phyloP scores from a whole-genome alignment of 2,888 invertebrate genomes.

The Caenorhabditis sinica region DNA sequence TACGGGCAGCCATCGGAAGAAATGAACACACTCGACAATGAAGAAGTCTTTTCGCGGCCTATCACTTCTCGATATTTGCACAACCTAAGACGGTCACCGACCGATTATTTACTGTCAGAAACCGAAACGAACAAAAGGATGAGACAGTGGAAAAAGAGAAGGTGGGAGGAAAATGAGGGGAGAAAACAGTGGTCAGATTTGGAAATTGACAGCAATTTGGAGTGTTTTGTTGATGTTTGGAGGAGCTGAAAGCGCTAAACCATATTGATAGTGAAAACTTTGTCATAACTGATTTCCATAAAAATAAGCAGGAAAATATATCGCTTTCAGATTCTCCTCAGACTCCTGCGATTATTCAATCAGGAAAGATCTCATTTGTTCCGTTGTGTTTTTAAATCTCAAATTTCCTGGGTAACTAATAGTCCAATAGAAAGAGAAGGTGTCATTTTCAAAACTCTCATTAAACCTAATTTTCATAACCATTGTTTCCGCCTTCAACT shows the following conservation, averaged over 20 bases:
- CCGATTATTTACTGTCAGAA: constrained; percentile 59
- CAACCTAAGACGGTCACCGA: constrained; percentile 58
- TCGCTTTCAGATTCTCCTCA: no score
- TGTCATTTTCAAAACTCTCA: no score
- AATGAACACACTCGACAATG: constrained; percentile 28
- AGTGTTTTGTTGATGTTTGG: not conserved
- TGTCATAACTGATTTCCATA: no score
- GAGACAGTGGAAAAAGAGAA: not conserved
- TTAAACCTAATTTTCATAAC: no score
- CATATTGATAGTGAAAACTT: not conserved
- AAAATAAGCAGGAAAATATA: no score
- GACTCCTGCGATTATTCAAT: no score
- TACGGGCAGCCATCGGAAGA: constrained; percentile 36
- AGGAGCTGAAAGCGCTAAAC: not conserved
- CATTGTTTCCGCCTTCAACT: no score
- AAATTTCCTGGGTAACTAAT: no score
- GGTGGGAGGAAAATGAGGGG: constrained; percentile 12
- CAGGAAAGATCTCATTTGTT: no score
- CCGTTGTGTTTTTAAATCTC: no score
- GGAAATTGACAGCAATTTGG: constrained; percentile 25
- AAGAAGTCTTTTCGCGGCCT: constrained; percentile 50
- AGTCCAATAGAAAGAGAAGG: no score
- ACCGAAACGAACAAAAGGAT: constrained; percentile 61
- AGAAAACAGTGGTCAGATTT: constrained; percentile 34
- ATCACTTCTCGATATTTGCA: constrained; percentile 57